A percentile compares a stretch with the other conserved stretches of the same genome.
These are phyloP conservation scores for Mythimna pallens DNA, from an alignment of 2,888 invertebrate species.

Conservation along the genomic window DNA sequence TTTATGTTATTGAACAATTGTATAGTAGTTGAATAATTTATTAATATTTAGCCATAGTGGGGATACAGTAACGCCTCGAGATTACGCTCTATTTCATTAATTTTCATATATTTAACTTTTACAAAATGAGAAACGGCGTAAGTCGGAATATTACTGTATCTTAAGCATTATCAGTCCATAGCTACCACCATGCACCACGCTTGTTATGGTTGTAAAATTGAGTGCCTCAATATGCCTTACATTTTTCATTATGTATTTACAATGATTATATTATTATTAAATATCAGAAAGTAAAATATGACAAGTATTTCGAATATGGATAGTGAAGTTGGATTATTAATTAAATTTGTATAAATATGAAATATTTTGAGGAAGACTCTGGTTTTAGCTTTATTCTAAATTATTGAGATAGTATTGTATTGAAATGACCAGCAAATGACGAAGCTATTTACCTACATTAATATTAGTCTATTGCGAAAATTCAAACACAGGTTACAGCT, in stretches of 20 bases:
- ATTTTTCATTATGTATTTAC: conserved; percentile 67
- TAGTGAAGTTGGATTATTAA: conserved; percentile 61
- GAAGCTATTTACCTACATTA: conserved; percentile 55
- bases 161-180: conserved; percentile 55
- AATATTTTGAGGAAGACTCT: conserved; percentile 70
- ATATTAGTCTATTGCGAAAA: conserved; percentile 49
- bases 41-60: conserved; percentile 79
- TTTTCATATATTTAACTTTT: conserved; percentile 49
- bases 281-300: conserved; percentile 52
- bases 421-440: conserved; percentile 53
- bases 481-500: conserved; percentile 50
- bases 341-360: conserved; percentile 58
- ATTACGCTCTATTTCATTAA: conserved; percentile 47
- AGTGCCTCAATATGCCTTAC: conserved; percentile 87
- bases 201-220: conserved; percentile 75
- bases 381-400: conserved; percentile 85
- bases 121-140: conserved; percentile 42
- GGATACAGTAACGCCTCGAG: conserved; percentile 64
- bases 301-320: conserved; percentile 68
- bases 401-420: conserved; percentile 70
- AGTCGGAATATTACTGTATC: conserved; percentile 59
- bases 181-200: conserved; percentile 60
- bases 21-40: conserved; percentile 77
- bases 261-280: conserved; percentile 57
- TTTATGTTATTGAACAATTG: conserved; percentile 75